A percentile compares a stretch with the other conserved stretches of the same genome.
These are phyloP conservation scores for Drosophila mayri DNA, from an alignment of 1,140 invertebrate species.

Conservation along the genomic window DNA sequence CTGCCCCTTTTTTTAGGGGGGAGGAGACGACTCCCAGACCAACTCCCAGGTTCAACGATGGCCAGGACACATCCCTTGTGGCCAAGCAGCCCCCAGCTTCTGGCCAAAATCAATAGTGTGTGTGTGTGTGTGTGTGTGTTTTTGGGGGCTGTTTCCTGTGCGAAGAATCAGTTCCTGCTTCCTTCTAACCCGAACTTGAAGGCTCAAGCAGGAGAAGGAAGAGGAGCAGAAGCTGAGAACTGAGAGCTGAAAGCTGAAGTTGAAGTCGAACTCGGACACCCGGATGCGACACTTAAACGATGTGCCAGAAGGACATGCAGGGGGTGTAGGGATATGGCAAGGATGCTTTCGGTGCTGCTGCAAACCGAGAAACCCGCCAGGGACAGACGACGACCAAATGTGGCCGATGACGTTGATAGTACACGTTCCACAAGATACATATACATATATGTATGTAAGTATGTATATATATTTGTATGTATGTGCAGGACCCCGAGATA, in stretches of 20 bases:
- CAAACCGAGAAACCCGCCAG: slow-evolving; percentile 37
- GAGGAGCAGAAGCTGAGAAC: not conserved
- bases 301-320: slow-evolving; percentile 27
- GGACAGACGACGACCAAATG: slow-evolving; percentile 59
- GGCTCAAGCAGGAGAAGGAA: not conserved
- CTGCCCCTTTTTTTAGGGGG: not conserved
- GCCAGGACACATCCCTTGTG: slow-evolving; percentile 13
- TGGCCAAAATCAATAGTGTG: slow-evolving; percentile 62
- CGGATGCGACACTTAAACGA: slow-evolving; percentile 81
- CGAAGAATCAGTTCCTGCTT: slow-evolving; percentile 38
- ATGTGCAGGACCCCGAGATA: slow-evolving; percentile 13
- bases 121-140: slow-evolving; percentile 3
- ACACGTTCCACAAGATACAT: slow-evolving; percentile 58
- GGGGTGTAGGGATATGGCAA: not conserved
- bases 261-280: slow-evolving; percentile 55
- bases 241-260: slow-evolving; percentile 16
- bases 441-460: slow-evolving; percentile 29
- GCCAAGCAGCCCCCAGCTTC: slow-evolving; percentile 6
- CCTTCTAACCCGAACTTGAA: slow-evolving; percentile 39
- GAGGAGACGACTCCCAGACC: not conserved
- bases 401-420: slow-evolving; percentile 78
- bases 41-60: not conserved
- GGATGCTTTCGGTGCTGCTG: slow-evolving; percentile 1
- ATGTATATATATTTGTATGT: not conserved
- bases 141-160: slow-evolving; percentile 10